phyloP scores from a whole-genome alignment of 92 coral and sea anemone genomes.

The Actinostola sp. region DNA sequence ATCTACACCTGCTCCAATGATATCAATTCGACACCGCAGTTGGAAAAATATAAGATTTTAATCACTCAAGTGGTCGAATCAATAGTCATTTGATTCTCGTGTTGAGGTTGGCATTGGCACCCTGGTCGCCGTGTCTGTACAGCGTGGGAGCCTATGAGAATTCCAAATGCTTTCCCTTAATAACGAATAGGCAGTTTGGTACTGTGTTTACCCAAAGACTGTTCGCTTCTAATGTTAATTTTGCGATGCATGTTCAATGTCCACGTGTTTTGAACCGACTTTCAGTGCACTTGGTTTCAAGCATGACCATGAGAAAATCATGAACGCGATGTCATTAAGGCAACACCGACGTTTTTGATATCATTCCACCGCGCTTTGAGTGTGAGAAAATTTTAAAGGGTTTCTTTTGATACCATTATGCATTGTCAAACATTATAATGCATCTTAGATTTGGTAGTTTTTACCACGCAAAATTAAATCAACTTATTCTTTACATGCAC shows the following conservation, averaged over 20 bases:
- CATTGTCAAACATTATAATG: too few species aligned
- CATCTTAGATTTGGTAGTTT: too few species aligned
- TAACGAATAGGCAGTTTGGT: not conserved
- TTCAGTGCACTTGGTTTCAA: not conserved
- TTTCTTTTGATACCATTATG: not conserved
- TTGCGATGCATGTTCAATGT: not conserved
- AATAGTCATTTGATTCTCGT: not conserved
- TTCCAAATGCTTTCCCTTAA: not conserved
- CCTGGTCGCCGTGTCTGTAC: not conserved
- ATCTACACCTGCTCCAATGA: conserved; percentile 16
- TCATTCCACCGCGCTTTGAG: not conserved
- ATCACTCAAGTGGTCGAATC: conserved; percentile 17
- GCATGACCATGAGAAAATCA: conserved; percentile 13
- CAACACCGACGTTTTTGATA: not conserved
- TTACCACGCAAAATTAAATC: too few species aligned
- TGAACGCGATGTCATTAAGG: conserved; percentile 1
- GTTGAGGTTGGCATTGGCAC: not conserved
- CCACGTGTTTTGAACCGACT: conserved; percentile 16
- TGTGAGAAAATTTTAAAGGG: conserved; percentile 15
- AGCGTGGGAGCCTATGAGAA: conserved; percentile 8
- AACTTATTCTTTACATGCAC: too few species aligned
- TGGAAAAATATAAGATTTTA: conserved; percentile 12
- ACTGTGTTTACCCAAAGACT: conserved; percentile 15
- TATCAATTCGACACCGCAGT: conserved; percentile 13
- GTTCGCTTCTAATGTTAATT: conserved; percentile 3